These are phyloP conservation scores for Triops cancriformis DNA, from an alignment of 1,140 invertebrate genomes.

Conservation along the genomic window DNA sequence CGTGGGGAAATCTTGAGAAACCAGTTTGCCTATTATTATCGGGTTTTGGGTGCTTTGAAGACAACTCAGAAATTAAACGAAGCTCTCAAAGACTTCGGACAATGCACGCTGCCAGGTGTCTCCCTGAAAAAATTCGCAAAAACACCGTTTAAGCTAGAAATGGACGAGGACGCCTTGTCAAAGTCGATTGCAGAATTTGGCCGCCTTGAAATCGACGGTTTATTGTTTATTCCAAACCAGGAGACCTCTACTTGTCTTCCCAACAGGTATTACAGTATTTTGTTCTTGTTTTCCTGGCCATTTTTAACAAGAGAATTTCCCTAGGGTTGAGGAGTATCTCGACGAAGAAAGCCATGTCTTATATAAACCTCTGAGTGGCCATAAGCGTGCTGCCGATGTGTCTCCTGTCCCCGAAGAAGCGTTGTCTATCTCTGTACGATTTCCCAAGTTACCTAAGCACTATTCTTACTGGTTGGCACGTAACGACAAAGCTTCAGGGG, in stretches of 20 bases:
- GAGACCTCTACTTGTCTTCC: constrained; percentile 19
- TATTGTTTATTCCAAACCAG: constrained; percentile 17
- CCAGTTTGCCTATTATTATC: constrained; percentile 20
- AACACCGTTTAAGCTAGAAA: constrained; percentile 17
- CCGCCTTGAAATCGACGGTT: constrained; percentile 17
- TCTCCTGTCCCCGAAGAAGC: not conserved
- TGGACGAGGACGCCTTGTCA: constrained; percentile 6
- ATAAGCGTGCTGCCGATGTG: constrained; percentile 4
- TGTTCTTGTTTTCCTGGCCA: not conserved
- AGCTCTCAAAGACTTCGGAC: not conserved
- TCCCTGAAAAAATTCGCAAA: constrained; percentile 19
- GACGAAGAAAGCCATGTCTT: constrained; percentile 20
- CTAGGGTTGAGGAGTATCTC: constrained; percentile 20
- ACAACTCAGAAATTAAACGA: constrained; percentile 8
- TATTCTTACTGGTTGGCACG: constrained; percentile 22
- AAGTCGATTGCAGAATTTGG: constrained; percentile 21
- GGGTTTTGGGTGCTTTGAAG: constrained; percentile 15
- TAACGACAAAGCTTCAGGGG: not conserved
- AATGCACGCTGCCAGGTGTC: not conserved
- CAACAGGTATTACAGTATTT: not conserved
- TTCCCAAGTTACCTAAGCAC: constrained; percentile 22
- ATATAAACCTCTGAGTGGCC: constrained; percentile 15
- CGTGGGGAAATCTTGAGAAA: constrained; percentile 17
- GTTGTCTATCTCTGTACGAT: not conserved
- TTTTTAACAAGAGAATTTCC: not conserved